These are phyloP conservation scores for Orchesella flavescens DNA, from an alignment of 2,888 invertebrate genomes.

Conservation along the genomic window DNA sequence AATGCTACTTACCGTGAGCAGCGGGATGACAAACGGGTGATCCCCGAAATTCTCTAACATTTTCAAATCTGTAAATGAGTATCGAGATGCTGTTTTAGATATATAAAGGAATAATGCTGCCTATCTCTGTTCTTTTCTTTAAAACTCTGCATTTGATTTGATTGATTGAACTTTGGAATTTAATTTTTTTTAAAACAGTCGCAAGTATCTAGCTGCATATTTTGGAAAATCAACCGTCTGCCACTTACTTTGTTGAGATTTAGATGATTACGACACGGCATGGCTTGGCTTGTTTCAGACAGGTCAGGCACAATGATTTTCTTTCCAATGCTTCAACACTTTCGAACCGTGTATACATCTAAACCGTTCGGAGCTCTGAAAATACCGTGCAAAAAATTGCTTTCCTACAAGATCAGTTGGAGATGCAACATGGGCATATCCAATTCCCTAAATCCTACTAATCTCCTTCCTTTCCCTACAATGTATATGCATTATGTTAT, in stretches of 20 bases:
- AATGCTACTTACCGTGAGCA: conserved; percentile 31
- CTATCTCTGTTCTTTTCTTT: conserved; percentile 28
- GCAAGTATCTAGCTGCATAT: conserved; percentile 3
- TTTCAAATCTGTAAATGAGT: conserved; percentile 68
- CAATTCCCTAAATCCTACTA: conserved; percentile 23
- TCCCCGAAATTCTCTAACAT: conserved; percentile 50
- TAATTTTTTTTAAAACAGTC: not conserved
- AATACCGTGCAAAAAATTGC: conserved; percentile 57
- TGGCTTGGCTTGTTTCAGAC: conserved; percentile 12
- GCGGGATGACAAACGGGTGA: conserved; percentile 22
- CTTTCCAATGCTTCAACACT: conserved; percentile 20
- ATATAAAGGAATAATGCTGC: conserved; percentile 44
- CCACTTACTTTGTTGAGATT: conserved; percentile 39
- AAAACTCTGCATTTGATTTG: too few relatives aligned
- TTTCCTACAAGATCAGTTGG: conserved; percentile 59
- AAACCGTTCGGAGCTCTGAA: conserved; percentile 51
- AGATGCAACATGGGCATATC: not conserved
- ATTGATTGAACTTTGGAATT: not conserved
- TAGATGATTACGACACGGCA: conserved; percentile 7
- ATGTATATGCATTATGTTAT: too few relatives aligned
- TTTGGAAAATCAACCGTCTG: conserved; percentile 19
- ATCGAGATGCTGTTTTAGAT: conserved; percentile 65
- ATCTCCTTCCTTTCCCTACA: too few relatives aligned
- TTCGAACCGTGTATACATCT: conserved; percentile 26
- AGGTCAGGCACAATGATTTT: conserved; percentile 17